These are phyloP conservation scores for Drosophila neutralis DNA, from an alignment of 2,888 invertebrate species.

Conservation along the genomic window DNA sequence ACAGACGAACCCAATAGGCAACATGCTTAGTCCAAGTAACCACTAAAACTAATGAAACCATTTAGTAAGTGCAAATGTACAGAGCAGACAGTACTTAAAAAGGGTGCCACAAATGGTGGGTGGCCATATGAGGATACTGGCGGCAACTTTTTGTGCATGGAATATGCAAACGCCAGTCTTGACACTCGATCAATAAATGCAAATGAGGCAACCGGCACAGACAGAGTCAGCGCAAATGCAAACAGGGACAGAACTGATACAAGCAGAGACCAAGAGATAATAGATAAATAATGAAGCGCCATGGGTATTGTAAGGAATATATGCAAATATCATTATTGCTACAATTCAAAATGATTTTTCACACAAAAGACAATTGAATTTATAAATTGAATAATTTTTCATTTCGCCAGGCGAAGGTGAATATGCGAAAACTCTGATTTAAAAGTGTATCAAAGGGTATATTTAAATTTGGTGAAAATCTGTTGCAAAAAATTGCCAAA, in stretches of 20 bases:
- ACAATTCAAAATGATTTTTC: conserved; percentile 1
- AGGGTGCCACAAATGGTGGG: conserved; percentile 44
- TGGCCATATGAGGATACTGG: conserved; percentile 33
- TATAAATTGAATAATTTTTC: neutral
- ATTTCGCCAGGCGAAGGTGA: neutral
- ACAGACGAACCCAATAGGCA: conserved; percentile 12
- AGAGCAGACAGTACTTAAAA: conserved; percentile 12
- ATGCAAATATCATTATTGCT: conserved; percentile 10
- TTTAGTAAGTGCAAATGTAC: conserved; percentile 65
- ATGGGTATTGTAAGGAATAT: conserved; percentile 17
- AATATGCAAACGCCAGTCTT: conserved; percentile 34
- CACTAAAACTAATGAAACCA: conserved; percentile 77
- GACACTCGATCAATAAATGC: conserved; percentile 68
- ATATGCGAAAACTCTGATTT: neutral
- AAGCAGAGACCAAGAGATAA: conserved; percentile 9
- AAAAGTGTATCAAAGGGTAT: neutral
- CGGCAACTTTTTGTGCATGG: conserved; percentile 20
- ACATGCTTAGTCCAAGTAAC: conserved; percentile 58
- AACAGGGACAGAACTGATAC: neutral
- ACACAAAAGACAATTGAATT: conserved; percentile 8
- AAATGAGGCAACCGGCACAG: conserved; percentile 39
- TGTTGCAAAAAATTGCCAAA: neutral
- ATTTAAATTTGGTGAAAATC: neutral
- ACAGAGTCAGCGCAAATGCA: neutral
- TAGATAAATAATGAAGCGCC: conserved; percentile 38